Evolutionary conservation across 1,140 invertebrate species (phyloP).

Genomic region (Sesamia nonagrioides): DNA sequence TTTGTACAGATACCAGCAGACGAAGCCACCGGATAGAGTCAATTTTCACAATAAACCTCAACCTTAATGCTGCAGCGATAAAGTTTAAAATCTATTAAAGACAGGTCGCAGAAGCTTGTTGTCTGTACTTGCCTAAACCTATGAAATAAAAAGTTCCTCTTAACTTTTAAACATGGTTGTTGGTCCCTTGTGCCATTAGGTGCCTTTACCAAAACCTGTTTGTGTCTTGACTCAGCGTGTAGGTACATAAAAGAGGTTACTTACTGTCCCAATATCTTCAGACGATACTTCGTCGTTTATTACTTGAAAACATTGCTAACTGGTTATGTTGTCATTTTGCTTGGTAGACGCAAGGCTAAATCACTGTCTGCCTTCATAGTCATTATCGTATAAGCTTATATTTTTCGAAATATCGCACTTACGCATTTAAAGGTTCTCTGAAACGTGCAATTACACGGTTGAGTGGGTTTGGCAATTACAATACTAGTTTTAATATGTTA

Average conservation of each 20-base stretch:
- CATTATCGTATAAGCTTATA: neutral
- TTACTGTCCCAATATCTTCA: slow-evolving; percentile 14
- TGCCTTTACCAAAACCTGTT: neutral
- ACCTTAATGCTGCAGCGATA: too few relatives aligned
- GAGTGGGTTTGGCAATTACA: too few relatives aligned
- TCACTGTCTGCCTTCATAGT: neutral
- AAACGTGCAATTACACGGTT: neutral
- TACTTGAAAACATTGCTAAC: slow-evolving; percentile 18
- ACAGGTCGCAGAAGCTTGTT: too few relatives aligned
- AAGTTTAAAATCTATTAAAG: too few relatives aligned
- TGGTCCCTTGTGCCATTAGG: too few relatives aligned
- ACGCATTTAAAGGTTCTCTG: neutral
- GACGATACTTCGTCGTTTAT: neutral
- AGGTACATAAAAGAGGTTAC: neutral
- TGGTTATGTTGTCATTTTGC: slow-evolving; percentile 18
- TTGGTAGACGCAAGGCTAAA: slow-evolving; percentile 8
- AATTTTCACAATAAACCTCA: too few relatives aligned
- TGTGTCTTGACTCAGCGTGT: neutral
- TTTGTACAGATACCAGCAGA: too few relatives aligned
- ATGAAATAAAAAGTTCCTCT: too few relatives aligned
- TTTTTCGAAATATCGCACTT: neutral
- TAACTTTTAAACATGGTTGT: too few relatives aligned
- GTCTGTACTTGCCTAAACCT: too few relatives aligned
- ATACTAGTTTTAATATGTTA: too few relatives aligned
- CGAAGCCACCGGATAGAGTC: too few relatives aligned